A percentile compares a stretch with the other conserved stretches of the same genome.
Evolutionary conservation across 2,888 invertebrate species (phyloP).

Genomic region (Gastrophysa polygoni): DNA sequence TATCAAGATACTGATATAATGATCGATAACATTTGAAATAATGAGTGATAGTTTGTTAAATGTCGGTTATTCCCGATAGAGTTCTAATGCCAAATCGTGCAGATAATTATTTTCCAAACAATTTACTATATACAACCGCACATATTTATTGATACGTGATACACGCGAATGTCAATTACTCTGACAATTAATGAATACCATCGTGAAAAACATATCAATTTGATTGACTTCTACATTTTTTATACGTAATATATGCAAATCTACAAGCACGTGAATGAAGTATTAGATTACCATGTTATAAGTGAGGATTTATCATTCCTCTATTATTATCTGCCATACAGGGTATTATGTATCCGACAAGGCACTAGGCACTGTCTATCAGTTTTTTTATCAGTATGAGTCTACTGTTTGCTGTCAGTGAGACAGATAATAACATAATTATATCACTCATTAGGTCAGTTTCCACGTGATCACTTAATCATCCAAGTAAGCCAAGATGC

Average conservation of each 20-base stretch:
- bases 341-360: background rate
- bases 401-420: too few relatives aligned
- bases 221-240: background rate
- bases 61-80: background rate
- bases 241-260: background rate
- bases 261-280: background rate
- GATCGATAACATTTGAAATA: background rate
- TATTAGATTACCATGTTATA: background rate
- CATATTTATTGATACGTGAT: background rate
- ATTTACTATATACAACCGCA: too few relatives aligned
- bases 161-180: background rate
- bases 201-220: background rate
- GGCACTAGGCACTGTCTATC: too few relatives aligned
- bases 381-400: too few relatives aligned
- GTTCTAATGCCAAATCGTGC: background rate
- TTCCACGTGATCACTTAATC: too few relatives aligned
- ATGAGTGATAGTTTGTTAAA: background rate
- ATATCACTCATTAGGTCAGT: too few relatives aligned
- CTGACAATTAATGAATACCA: background rate
- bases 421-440: too few relatives aligned
- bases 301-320: background rate
- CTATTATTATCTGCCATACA: background rate
- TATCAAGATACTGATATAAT: background rate
- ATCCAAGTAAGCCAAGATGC: too few relatives aligned
- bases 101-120: background rate